phyloP scores from a whole-genome alignment of 2,113 vertebrate genomes.

The Casuarius casuarius region DNA sequence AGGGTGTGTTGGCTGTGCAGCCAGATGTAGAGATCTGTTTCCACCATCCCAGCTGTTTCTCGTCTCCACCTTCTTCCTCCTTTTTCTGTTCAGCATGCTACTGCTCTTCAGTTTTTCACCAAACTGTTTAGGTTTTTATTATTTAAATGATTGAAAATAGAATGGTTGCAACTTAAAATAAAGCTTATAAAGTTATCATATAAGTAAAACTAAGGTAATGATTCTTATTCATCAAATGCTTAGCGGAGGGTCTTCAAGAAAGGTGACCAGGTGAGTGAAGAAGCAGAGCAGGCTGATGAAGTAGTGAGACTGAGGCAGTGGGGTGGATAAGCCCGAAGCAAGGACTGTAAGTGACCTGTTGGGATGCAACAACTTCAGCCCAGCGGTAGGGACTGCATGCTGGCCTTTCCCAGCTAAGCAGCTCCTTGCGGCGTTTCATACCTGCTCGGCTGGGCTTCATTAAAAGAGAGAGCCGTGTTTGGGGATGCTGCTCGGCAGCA shows the following conservation, averaged over 20 bases:
- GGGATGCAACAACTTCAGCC: neutral
- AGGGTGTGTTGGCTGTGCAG: neutral
- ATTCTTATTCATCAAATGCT: neutral
- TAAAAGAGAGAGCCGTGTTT: neutral
- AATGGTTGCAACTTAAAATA: neutral
- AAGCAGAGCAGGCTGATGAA: neutral
- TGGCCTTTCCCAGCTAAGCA: neutral
- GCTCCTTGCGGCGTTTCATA: neutral
- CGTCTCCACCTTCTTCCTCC: neutral
- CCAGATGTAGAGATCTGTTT: neutral
- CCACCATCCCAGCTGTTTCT: neutral
- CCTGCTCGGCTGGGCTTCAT: neutral
- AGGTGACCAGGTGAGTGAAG: neutral
- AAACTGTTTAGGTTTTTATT: neutral
- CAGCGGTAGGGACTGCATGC: accelerated
- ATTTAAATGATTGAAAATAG: neutral
- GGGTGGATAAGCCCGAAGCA: neutral
- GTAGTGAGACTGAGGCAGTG: neutral
- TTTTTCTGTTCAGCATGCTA: neutral
- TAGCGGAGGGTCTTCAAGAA: neutral
- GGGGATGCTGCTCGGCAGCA: neutral
- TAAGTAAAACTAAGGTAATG: neutral
- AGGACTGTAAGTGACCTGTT: neutral
- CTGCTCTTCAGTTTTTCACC: neutral
- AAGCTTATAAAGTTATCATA: neutral